A percentile compares a stretch with the other conserved stretches of the same genome.
Evolutionary conservation across 2,888 invertebrate genomes (phyloP).

Genomic region (Eilema griseolum): DNA sequence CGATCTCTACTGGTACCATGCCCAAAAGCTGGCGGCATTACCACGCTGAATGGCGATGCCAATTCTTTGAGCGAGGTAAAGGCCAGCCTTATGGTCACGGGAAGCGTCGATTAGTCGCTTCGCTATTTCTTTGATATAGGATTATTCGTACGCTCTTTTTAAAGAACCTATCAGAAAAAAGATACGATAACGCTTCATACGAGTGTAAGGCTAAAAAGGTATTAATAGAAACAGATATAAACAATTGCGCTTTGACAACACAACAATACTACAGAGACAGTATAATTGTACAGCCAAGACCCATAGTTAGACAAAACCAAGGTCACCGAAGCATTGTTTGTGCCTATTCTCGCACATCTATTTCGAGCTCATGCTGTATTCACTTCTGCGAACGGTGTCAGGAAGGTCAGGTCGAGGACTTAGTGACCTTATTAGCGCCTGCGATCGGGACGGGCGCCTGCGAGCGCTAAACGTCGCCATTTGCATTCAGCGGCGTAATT

Average conservation of each 20-base stretch:
- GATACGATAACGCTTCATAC: background rate
- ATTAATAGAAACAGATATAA: background rate
- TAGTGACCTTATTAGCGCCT: background rate
- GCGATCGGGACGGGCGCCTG: background rate
- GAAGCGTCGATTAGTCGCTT: too few relatives aligned
- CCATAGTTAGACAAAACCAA: background rate
- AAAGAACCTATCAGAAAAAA: background rate
- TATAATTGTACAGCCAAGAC: background rate
- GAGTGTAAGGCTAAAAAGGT: background rate
- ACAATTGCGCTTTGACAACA: background rate
- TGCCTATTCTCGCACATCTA: background rate
- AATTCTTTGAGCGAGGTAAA: too few relatives aligned
- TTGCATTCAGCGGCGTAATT: conserved; percentile 38
- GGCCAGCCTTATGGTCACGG: too few relatives aligned
- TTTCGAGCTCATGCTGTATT: background rate
- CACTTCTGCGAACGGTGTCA: background rate
- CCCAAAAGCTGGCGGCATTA: too few relatives aligned
- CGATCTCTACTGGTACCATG: too few relatives aligned
- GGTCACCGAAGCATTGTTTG: background rate
- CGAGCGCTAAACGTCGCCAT: conserved; percentile 26
- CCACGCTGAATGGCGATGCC: too few relatives aligned
- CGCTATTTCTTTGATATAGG: too few relatives aligned
- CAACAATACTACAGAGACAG: background rate
- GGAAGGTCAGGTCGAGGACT: conserved; percentile 4
- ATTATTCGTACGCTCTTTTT: background rate